Percentiles rank a stretch among this genome's conserved stretches.
phyloP scores from a whole-genome alignment of 2,797 vertebrate species.

The Takifugu rubripes region DNA sequence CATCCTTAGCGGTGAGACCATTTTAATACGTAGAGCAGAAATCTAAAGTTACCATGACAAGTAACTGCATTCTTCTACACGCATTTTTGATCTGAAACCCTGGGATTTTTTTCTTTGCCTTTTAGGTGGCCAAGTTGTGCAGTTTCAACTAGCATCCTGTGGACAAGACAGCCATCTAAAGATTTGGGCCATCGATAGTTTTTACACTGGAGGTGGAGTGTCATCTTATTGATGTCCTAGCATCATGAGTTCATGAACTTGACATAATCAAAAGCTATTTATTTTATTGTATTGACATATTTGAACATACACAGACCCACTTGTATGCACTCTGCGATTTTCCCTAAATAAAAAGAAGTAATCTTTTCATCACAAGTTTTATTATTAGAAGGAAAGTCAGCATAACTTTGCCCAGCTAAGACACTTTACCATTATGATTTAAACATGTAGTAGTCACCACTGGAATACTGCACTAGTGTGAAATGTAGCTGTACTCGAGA shows the following conservation, averaged over 20 bases:
- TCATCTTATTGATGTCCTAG: background rate
- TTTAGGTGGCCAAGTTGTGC: conserved; percentile 58
- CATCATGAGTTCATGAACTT: no score
- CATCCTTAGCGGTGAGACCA: conserved; percentile 73
- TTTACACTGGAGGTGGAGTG: conserved; percentile 72
- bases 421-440: background rate
- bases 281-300: no score
- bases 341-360: no score
- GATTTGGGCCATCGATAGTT: conserved; percentile 82
- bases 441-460: background rate
- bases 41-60: background rate
- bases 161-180: conserved; percentile 90
- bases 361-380: background rate
- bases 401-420: background rate
- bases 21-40: background rate
- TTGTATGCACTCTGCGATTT: no score
- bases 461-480: background rate
- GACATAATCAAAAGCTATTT: no score
- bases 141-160: conserved; percentile 86
- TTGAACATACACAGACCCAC: no score
- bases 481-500: background rate
- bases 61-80: background rate
- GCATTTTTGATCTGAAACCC: background rate
- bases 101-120: conserved; percentile 6
- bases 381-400: background rate